Evolutionary conservation across 2,113 vertebrate species (phyloP), one percentile per base, ranked within the genome.

Genomic region (Myocastor coypus): DNA sequence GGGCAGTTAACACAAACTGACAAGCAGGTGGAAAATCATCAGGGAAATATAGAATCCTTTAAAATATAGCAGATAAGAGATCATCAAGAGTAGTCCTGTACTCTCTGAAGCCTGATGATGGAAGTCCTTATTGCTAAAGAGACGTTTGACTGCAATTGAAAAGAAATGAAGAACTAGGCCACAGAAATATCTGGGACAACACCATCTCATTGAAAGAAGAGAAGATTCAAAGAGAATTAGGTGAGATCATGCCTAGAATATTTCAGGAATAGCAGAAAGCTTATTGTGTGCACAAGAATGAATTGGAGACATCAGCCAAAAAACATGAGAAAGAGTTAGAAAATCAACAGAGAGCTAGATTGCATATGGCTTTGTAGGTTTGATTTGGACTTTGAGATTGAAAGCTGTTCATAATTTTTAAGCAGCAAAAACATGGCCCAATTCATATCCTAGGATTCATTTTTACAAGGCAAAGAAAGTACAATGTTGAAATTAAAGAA

Each of bases 21-120:
- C 9, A 6, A 59, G 9, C 28, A 83, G 6, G 9, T 22, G 1
- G 5, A 24, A 66, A 46, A 59, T 19, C 13, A 82, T 7, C 11
- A 83, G 37, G 32, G 5, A 28, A 9, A 80, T 92, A 46, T 19
- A 81, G 30, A 81, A 7, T 19, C 9, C n/a, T 66, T 32, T 73
- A 69, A 75, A 93, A 55, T 7, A 89, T 0, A 84, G 19, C 19
- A 81, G 28, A n/a, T 26, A 85, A 83, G 55, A 95, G 16, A 75
- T 3, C 71, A 68, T 8, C 64, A 52, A 69, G 37, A 89, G 10
- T 3, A 77, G n/a, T 63, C 42, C 4, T 30, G 5, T 69, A 26
- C 30, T 94, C 87, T 84, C 77, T 83, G 92, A 89, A 89, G 59
- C 40, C 13, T 94, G 22, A 28, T 94, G n/a, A 86, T 40, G n/a